phyloP scores from a whole-genome alignment of 2,797 vertebrate genomes.

The Halcyon leucocephala region DNA sequence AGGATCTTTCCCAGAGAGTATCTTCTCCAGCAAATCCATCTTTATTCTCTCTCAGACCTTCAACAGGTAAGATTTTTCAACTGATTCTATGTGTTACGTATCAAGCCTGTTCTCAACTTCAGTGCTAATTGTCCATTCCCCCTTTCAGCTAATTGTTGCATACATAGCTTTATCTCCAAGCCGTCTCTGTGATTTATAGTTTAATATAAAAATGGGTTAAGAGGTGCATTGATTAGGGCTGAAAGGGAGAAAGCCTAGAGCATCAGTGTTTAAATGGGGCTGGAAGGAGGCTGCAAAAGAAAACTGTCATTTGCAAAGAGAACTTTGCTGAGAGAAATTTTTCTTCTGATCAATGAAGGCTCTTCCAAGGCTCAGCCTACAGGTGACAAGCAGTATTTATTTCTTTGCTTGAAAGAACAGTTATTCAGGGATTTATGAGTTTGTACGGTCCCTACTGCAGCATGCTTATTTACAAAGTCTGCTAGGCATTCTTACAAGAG shows the following conservation, averaged over 20 bases:
- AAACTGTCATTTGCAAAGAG: background rate
- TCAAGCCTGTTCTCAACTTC: background rate
- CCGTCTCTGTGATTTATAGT: background rate
- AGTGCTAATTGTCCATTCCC: background rate
- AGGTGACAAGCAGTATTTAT: background rate
- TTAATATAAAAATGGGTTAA: background rate
- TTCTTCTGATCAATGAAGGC: background rate
- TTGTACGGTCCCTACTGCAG: background rate
- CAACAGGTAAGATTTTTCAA: conserved; percentile 87
- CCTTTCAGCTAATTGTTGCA: background rate
- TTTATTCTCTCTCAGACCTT: conserved; percentile 95
- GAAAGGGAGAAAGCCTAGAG: background rate
- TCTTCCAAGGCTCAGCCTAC: background rate
- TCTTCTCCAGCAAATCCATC: conserved; percentile 96
- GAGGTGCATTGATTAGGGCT: background rate
- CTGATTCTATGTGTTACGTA: background rate
- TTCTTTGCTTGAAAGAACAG: background rate
- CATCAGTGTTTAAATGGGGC: background rate
- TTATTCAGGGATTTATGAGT: background rate
- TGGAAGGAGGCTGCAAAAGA: background rate
- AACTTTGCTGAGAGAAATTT: background rate
- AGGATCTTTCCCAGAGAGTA: conserved; percentile 98
- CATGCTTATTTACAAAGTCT: background rate
- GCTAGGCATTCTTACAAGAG: background rate
- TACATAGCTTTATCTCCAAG: background rate